Conservation (phyloP, 2,113 vertebrate genomes). For the Lepus americanus region DNA sequence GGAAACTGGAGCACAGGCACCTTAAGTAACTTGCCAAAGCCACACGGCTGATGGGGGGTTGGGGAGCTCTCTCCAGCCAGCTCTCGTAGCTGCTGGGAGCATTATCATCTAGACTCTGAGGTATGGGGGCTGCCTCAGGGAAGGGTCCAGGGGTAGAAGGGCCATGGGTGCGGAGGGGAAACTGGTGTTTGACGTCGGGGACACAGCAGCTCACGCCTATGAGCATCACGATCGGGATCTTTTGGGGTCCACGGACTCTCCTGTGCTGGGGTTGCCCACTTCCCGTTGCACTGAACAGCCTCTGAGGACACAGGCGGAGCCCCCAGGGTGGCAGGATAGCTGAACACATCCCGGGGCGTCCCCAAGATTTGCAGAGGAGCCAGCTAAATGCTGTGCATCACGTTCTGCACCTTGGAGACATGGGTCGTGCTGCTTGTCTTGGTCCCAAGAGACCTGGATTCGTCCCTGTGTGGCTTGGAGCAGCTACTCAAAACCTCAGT, state of each 20-base stretch:
- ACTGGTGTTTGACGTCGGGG: not conserved
- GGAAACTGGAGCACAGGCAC: not conserved
- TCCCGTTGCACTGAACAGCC: not conserved
- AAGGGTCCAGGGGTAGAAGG: not conserved
- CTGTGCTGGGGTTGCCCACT: not conserved
- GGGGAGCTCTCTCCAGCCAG: not conserved
- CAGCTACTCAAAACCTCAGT: not conserved
- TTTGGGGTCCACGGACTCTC: not conserved
- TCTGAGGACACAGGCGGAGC: not conserved
- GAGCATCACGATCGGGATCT: not conserved
- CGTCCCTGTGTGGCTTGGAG: not conserved
- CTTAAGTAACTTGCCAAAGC: not conserved
- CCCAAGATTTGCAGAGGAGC: not conserved
- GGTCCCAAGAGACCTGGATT: not conserved
- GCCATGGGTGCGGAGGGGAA: not conserved
- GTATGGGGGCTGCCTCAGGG: no score
- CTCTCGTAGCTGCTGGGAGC: not conserved
- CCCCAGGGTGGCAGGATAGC: not conserved
- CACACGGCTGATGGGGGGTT: not conserved
- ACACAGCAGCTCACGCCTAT: no score
- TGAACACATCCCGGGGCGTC: not conserved
- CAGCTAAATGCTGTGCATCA: rapidly evolving
- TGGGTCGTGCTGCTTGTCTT: not conserved
- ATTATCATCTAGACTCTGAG: not conserved
- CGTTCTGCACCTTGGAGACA: not conserved